Conservation (phyloP, 2,797 vertebrate species). For the Linurgus olivaceus region DNA sequence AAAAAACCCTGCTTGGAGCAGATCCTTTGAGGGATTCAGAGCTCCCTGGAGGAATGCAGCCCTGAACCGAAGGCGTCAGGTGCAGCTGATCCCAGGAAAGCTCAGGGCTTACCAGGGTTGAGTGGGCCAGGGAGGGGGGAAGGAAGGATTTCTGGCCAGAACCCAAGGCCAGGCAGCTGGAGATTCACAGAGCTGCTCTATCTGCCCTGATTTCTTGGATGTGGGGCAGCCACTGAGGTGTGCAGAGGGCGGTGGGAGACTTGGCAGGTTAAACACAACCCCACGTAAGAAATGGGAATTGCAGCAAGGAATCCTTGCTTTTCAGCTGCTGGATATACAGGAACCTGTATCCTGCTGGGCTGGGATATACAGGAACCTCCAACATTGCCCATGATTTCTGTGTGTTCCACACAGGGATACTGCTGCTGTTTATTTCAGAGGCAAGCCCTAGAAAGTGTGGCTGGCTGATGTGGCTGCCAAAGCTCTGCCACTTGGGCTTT, state of each 20-base stretch:
- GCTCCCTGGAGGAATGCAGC: background rate
- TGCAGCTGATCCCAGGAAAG: conserved; percentile 31
- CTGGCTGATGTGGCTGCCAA: background rate
- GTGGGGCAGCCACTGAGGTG: background rate
- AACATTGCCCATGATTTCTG: background rate
- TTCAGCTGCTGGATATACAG: background rate
- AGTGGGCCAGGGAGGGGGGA: background rate
- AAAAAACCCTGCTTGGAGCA: background rate
- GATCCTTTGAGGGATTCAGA: background rate
- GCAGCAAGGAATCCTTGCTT: background rate
- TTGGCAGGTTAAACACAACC: background rate
- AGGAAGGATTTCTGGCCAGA: background rate
- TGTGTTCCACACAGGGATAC: background rate
- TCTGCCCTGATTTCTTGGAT: background rate
- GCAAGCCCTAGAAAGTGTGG: background rate
- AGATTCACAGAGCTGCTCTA: background rate
- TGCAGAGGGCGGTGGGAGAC: fast-evolving
- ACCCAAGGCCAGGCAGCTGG: background rate
- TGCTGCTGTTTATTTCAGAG: background rate
- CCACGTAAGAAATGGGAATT: background rate
- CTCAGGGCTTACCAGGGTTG: background rate
- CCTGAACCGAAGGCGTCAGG: background rate
- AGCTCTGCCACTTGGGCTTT: background rate
- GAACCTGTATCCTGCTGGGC: background rate
- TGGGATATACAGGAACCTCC: background rate